phyloP scores from a whole-genome alignment of 2,888 invertebrate genomes.

The Odiellus spinosus region DNA sequence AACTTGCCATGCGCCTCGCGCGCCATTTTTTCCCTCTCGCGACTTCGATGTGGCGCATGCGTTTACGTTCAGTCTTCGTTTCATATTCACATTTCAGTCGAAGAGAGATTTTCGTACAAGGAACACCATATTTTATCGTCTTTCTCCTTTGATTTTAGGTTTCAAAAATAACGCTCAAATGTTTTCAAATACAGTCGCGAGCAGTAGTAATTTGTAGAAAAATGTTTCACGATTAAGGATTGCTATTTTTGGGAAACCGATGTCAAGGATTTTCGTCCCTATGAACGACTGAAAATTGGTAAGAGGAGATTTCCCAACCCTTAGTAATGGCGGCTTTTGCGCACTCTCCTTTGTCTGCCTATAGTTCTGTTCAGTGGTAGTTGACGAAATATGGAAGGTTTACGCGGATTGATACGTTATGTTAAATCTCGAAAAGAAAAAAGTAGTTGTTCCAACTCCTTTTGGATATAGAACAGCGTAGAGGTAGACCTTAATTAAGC shows the following conservation, averaged over 20 bases:
- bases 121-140: no score
- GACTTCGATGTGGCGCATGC: slow-evolving; percentile 9
- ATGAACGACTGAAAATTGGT: slow-evolving; percentile 15
- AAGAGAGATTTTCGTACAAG: no score
- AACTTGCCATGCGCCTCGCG: neutral
- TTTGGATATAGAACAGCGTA: no score
- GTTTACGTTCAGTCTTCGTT: neutral
- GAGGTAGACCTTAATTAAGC: no score
- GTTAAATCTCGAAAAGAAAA: no score
- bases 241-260: slow-evolving; percentile 9
- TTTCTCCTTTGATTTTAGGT: neutral
- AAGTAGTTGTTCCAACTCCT: no score
- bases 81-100: no score
- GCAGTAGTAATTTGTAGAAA: slow-evolving; percentile 4
- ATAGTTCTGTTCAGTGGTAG: no score
- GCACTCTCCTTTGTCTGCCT: slow-evolving; percentile 8
- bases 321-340: slow-evolving; percentile 17
- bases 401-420: no score
- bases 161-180: slow-evolving; percentile 2
- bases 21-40: neutral
- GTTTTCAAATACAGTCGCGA: neutral
- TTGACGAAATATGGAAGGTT: no score
- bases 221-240: slow-evolving; percentile 3
- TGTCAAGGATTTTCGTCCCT: slow-evolving; percentile 11
- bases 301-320: slow-evolving; percentile 9